A percentile compares a stretch with the other conserved stretches of the same genome.
phyloP scores from a whole-genome alignment of 2,888 invertebrate species.

The Drosophila hamatofila region DNA sequence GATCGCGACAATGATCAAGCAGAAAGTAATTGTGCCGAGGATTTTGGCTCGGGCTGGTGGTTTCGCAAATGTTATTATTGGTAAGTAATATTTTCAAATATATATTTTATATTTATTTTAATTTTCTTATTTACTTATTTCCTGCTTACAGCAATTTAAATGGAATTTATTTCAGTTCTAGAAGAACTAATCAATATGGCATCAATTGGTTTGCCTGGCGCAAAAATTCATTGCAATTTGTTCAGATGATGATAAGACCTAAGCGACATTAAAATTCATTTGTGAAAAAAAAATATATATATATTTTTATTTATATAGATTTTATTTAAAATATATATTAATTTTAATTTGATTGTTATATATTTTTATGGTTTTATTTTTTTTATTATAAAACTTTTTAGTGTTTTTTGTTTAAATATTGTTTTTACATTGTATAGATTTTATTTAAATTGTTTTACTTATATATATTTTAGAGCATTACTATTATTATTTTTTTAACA shows the following conservation, averaged over 20 bases:
- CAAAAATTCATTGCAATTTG: slow-evolving; percentile 87
- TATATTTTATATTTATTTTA: not conserved
- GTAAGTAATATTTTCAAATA: slow-evolving; percentile 71
- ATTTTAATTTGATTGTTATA: too few relatives aligned
- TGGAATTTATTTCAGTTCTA: slow-evolving; percentile 87
- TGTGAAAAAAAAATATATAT: not conserved
- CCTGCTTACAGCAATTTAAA: slow-evolving; percentile 87
- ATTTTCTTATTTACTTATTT: slow-evolving; percentile 8
- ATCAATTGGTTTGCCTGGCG: slow-evolving; percentile 88
- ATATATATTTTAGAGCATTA: too few relatives aligned
- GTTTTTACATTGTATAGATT: not conserved
- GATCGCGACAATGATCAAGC: slow-evolving; percentile 89
- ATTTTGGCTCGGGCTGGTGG: slow-evolving; percentile 91
- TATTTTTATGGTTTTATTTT: too few relatives aligned
- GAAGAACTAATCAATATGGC: slow-evolving; percentile 66
- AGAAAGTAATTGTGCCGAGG: slow-evolving; percentile 88
- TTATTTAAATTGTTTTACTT: not conserved
- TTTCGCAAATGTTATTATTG: slow-evolving; percentile 89
- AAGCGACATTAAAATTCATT: not conserved
- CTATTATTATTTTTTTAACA: too few relatives aligned
- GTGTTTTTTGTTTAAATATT: too few relatives aligned
- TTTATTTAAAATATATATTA: not conserved
- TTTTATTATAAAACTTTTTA: too few relatives aligned
- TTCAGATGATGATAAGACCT: slow-evolving; percentile 87
- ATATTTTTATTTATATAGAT: not conserved